Evolutionary conservation across 2,113 vertebrate genomes (phyloP), one percentile per base, ranked within the genome.

Genomic region (Odontesthes bonariensis): DNA sequence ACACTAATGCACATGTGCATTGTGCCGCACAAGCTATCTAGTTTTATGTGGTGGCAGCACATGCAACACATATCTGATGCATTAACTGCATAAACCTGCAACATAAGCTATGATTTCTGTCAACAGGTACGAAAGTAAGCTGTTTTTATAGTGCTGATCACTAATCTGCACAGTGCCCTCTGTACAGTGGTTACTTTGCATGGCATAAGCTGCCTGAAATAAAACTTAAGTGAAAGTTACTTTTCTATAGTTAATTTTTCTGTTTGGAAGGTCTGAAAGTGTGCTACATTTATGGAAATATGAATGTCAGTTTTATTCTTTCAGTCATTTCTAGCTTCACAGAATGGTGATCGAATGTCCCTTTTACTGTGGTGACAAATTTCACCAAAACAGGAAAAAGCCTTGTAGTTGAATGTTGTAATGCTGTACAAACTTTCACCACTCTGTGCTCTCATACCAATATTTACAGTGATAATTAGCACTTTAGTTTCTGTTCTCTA

Each of bases 401-500:
- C 10, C 1, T 7, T 1, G 17, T 32, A 58, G 52, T 27, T 27
- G 33, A 65, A 78, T 80, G 68, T 70, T 51, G 83, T 33, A 71
- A 84, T n/a, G 6, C 33, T 5, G 22, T 23, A 60, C 44, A 51
- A 49, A 78, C 46, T 8, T 27, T 72, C 66, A 32, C 12, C 31
- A 31, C 38, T 55, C 8, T 13, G 0, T 69, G 69, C 75, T 32
- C 56, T 69, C 67, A 31, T 11, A 68, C 44, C 33, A 47, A 35
- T 31, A 58, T 76, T n/a, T 77, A 58, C 62, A 51, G 33, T 59
- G 56, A 17, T 75, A 63, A 79, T 69, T 65, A 68, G 73, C 40
- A 67, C 56, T 83, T 16, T 8, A 72, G 12, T 85, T 42, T 78
- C 69, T 86, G 75, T 85, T 83, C 86, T 88, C 83, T 83, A 77